Conservation (phyloP, 1,140 invertebrate species). For the Calosoma granatense region DNA sequence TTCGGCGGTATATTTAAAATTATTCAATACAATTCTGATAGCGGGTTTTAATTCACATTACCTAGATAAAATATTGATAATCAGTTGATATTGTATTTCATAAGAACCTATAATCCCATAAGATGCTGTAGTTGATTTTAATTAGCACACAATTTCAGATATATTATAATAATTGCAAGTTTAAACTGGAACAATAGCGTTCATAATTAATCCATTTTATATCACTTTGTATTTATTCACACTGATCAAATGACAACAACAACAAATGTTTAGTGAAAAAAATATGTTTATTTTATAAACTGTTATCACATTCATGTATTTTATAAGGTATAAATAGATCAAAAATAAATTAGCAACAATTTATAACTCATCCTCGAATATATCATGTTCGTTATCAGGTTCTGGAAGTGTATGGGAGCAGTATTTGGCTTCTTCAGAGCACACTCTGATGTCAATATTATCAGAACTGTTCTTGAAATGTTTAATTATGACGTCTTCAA, state of each 20-base stretch:
- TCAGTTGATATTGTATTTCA: too few relatives aligned
- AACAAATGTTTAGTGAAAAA: neutral
- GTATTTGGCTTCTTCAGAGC: conserved; percentile 32
- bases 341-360: neutral
- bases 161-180: too few relatives aligned
- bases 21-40: too few relatives aligned
- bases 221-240: too few relatives aligned
- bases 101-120: too few relatives aligned
- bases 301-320: neutral
- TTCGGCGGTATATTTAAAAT: neutral
- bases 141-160: too few relatives aligned
- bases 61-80: too few relatives aligned
- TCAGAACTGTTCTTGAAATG: conserved; percentile 32
- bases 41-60: too few relatives aligned
- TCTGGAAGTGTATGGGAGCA: conserved; percentile 32
- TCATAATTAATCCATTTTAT: too few relatives aligned
- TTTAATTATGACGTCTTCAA: conserved; percentile 45
- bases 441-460: conserved; percentile 36
- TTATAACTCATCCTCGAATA: conserved; percentile 21
- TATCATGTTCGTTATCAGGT: conserved; percentile 25
- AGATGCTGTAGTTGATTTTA: too few relatives aligned
- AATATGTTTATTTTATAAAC: neutral
- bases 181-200: too few relatives aligned
- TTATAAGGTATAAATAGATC: neutral
- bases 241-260: too few relatives aligned